Evolutionary conservation across 2,113 vertebrate species (phyloP), one percentile per base, ranked within the genome.

Genomic region (Paedocypris sp.): DNA sequence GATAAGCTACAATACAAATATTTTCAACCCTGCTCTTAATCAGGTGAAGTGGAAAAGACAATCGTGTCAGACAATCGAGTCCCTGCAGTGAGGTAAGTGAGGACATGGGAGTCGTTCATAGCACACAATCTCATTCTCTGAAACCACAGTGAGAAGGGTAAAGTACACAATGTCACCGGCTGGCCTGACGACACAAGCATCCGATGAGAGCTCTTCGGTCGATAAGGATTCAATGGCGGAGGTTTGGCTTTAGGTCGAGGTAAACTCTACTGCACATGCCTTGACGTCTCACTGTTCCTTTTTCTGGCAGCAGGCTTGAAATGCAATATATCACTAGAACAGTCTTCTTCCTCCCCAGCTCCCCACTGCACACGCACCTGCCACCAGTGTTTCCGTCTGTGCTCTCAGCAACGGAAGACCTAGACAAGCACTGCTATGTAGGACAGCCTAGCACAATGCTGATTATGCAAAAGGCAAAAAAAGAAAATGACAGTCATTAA

Each of bases 401-500:
- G 52, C 50, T 54, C 41, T 53, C 31, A 45, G 50, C 61, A 56
- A 64, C 22, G 18, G 46, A 29, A 64, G 57, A 35, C 50, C 36
- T 60, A 66, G 63, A 62, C 60, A 43, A 56, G 59, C 50, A 36
- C 45, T n/a, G 32, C 60, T 63, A 62, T 48, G 49, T 58, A 70
- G 62, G 56, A 70, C 47, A 65, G 36, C 35, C 7, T 26, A 67
- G 51, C 36, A 67, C 33, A 58, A 68, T 79, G 82, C 82, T 85
- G 82, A 83, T 85, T 81, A 85, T 80, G 81, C 80, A 80, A 62
- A 71, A 82, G 79, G 36, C 77, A 75, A 78, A 82, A 60, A 80
- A 75, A 77, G 77, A 84, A 82, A 85, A 86, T 84, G 83, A 83
- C 80, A 81, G 79, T 81, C 79, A 85, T 86, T 85, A 84, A 84